Evolutionary conservation across 2,888 invertebrate genomes (phyloP), one percentile per base, ranked within the genome.

Genomic region (Acanthococcus lagerstroemiae): DNA sequence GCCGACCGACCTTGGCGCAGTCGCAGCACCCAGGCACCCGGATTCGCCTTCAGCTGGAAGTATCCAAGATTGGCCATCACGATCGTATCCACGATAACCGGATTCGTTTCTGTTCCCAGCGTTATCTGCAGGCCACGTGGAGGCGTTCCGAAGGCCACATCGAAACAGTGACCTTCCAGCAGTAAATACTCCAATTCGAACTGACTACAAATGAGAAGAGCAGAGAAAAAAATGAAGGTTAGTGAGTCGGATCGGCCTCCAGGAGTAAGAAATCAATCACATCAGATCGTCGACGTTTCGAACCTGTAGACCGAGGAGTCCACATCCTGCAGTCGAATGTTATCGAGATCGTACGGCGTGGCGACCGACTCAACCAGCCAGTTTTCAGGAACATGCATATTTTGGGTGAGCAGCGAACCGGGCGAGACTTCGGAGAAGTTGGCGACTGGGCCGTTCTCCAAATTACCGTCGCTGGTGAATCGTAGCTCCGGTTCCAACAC

Each of bases 1-100:
- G 86, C 83, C 2, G 96, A 97, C 70, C 95, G 83, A 5, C 99
- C 99, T 55, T 95, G 91, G 27, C 99, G 80, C 4, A 99, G 80
- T 4, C 86, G 81, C 68, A 99, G 77, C 22, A 87, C 79, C 97
- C 97, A 99, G 9, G 93, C 90, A 0, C 99, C 99, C 1, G 99
- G 97, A 76, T 91, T 94, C 0, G 97, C 97, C 78, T 97, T 97
- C 27, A 99, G 79, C 78, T 95, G 94, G 80, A 99, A 97, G 78
- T 99, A 99, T 15, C 99, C 99, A 71, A 99, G 81, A 78, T 99
- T 99, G 5, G 97, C 97, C 99, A 99, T 99, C n/a, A 99, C 97
- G 72, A 97, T 97, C 19, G 99, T 99, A 77, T 99, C 99, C 71
- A 91, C 88, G 70, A 85, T 81, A 5, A 86, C 83, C 0, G 89